A percentile compares a stretch with the other conserved stretches of the same genome.
These are phyloP conservation scores for Papilio xuthus DNA, from an alignment of 1,140 invertebrate genomes.

Conservation along the genomic window DNA sequence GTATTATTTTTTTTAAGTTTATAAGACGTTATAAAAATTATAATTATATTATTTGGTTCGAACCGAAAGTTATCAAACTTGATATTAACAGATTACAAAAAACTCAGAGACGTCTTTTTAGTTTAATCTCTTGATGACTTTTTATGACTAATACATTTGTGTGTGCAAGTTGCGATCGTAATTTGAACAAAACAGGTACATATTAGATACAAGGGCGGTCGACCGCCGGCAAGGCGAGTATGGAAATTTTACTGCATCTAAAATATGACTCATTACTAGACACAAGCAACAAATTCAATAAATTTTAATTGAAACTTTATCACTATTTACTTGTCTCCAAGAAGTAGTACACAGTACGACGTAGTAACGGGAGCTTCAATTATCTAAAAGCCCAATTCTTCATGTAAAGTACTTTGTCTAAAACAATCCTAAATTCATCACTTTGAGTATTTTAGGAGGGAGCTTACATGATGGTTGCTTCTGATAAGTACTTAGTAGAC, in stretches of 20 bases:
- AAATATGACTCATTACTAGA: slow-evolving; percentile 26
- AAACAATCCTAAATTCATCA: no score
- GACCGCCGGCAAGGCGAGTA: slow-evolving; percentile 8
- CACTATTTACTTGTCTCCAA: not conserved
- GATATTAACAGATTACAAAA: not conserved
- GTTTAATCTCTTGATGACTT: not conserved
- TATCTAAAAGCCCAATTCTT: not conserved
- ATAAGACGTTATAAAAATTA: no score
- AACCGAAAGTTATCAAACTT: not conserved
- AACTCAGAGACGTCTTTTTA: not conserved
- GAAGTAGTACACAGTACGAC: not conserved
- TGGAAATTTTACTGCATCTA: slow-evolving; percentile 34
- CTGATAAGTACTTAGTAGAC: no score
- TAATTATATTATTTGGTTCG: not conserved
- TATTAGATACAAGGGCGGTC: slow-evolving; percentile 48
- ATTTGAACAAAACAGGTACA: slow-evolving; percentile 43
- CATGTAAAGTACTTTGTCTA: no score
- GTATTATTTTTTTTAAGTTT: no score
- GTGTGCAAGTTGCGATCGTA: slow-evolving; percentile 28
- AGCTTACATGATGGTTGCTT: no score
- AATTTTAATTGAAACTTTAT: not conserved
- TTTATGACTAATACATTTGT: slow-evolving; percentile 6
- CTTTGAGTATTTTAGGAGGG: no score
- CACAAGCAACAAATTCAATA: not conserved
- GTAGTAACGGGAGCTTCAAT: not conserved